Percentiles rank a stretch among this genome's conserved stretches.
phyloP scores from a whole-genome alignment of 2,113 vertebrate genomes.

The Chamaetylas fuelleborni region DNA sequence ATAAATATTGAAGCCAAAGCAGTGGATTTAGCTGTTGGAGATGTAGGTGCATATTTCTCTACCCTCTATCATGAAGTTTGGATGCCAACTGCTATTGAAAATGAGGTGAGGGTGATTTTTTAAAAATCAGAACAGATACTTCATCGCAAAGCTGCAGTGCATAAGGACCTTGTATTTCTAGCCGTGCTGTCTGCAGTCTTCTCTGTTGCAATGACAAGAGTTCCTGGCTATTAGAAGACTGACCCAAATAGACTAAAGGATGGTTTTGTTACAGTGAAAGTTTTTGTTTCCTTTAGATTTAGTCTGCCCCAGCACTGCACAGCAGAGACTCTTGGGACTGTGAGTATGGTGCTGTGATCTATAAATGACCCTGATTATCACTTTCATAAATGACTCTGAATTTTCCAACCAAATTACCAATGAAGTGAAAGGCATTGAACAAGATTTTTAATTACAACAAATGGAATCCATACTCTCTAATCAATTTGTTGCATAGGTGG shows the following conservation, averaged over 20 bases:
- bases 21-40: background rate
- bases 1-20: background rate
- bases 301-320: background rate
- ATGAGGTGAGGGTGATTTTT: background rate
- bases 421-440: constrained; percentile 15
- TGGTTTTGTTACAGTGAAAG: background rate
- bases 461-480: background rate
- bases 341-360: background rate
- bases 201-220: background rate
- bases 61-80: background rate
- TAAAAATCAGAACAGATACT: background rate
- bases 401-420: constrained; percentile 19
- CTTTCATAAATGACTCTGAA: constrained; percentile 8
- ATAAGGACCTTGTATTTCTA: background rate
- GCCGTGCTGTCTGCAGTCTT: background rate
- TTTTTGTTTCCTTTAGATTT: background rate
- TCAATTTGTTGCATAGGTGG: background rate
- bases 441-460: constrained; percentile 46
- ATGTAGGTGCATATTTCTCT: background rate
- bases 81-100: background rate
- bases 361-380: background rate
- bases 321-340: background rate
- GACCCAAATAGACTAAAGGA: background rate
- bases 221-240: background rate
- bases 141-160: background rate